Base-by-base conservation (phyloP, 2,888 invertebrate genomes). In the Steinernema hermaphroditum region DNA sequence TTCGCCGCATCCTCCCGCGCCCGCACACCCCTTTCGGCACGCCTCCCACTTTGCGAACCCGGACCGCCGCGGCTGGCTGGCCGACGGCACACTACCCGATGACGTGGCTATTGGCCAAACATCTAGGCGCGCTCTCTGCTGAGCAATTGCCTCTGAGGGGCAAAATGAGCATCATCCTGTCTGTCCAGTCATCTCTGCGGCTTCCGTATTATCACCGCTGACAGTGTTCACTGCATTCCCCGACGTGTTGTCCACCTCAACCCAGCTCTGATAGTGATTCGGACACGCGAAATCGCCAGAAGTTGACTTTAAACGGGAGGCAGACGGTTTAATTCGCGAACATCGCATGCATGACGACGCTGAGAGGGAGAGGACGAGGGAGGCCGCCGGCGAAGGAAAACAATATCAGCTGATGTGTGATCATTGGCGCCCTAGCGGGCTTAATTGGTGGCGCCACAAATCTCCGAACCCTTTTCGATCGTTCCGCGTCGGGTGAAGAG, bases 101-200 rank as follows among this genome's bases (percentile, higher is more conserved):
- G 62, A 62, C 62, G 62, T 62, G 62, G 62, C 62, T 62, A 32
- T 62, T 62, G 62, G 62, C 62, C 62, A 62, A 62, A 62, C 62
- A 62, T 62, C 62, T 62, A 29, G 27, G 32, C 62, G 62, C 62
- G 62, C 29, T 62, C 50, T 19, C 50, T 50, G 50, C 37, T 50
- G 50, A 50, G 62, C 62, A 22, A 46, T 46, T 19, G 46, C 22
- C 46, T 16, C 62, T 62, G 62, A 62, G 62, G 32, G 32, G 32
- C 62, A n/a, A 4, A 9, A 16, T 14, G 16, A n/a, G 29, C 62
- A 62, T 62, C 32, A 50, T 22, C 62, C 29, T 32, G 62, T 27
- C 32, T 29, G 62, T 62, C 29, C 29, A 32, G 27, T 29, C 62
- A 62, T 32, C 29, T n/a, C 32, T 27, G 62, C 32, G 29, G 19